phyloP scores from a whole-genome alignment of 37 sponge, comb jelly and placozoan genomes.

The Halichondria panicea region DNA sequence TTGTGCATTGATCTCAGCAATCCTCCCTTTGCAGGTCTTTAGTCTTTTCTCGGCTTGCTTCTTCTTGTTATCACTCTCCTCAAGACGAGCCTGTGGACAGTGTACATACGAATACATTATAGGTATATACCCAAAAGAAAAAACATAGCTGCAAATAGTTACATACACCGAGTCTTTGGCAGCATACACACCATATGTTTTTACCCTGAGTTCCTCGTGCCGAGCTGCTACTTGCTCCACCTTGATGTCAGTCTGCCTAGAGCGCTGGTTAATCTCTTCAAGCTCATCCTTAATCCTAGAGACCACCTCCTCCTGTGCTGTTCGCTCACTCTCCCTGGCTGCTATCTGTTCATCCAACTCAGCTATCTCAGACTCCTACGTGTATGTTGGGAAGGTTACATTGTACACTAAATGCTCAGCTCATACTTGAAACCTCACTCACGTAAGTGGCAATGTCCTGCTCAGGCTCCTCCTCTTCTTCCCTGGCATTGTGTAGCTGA shows the following conservation, averaged over 20 bases:
- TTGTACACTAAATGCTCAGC: neutral
- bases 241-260: slow-evolving; percentile 32
- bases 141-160: neutral
- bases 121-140: neutral
- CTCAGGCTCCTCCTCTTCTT: slow-evolving; percentile 48
- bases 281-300: slow-evolving; percentile 9
- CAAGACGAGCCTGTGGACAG: slow-evolving; percentile 1
- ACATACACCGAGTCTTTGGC: neutral
- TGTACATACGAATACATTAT: neutral
- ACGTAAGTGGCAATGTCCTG: slow-evolving; percentile 65
- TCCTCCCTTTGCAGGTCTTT: slow-evolving; percentile 19
- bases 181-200: neutral
- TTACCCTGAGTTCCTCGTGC: slow-evolving; percentile 19
- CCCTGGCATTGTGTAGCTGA: slow-evolving; percentile 27
- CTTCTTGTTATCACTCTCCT: neutral
- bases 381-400: slow-evolving; percentile 1
- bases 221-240: slow-evolving; percentile 30
- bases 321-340: slow-evolving; percentile 17
- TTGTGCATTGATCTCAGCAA: slow-evolving; percentile 12
- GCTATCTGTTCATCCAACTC: slow-evolving; percentile 57
- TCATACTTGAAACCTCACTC: neutral
- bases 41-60: slow-evolving; percentile 12
- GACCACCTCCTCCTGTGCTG: slow-evolving; percentile 8
- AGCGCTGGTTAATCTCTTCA: slow-evolving; percentile 38
- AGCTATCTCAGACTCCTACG: slow-evolving; percentile 31